Evolutionary conservation across 2,888 invertebrate genomes (phyloP).

Genomic region (Lasioglossum figueresi): DNA sequence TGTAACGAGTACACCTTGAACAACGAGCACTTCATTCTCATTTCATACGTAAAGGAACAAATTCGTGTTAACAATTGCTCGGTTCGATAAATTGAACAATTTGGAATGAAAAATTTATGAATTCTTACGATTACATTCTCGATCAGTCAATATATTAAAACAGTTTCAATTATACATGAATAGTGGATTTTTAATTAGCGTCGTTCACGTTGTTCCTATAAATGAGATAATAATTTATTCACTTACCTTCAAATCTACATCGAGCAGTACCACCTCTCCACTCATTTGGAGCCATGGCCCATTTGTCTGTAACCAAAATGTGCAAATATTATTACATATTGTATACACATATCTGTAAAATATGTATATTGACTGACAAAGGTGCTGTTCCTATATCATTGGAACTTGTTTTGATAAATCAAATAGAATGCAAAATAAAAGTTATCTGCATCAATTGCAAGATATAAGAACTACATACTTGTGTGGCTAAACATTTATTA

Average conservation of each 20-base stretch:
- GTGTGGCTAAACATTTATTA: too few species aligned
- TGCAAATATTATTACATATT: neutral
- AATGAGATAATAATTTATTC: neutral
- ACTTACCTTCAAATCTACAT: conserved; percentile 59
- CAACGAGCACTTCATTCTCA: neutral
- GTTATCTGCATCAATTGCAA: neutral
- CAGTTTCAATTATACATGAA: neutral
- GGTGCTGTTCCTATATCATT: neutral
- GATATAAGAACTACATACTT: too few species aligned
- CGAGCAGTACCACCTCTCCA: conserved; percentile 35
- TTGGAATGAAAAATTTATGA: neutral
- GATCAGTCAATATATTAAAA: neutral
- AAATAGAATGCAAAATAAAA: neutral
- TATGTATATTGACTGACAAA: neutral
- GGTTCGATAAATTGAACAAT: neutral
- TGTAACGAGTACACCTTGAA: conserved; percentile 22
- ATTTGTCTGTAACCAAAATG: conserved; percentile 49
- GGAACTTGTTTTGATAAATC: too few species aligned
- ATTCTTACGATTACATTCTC: neutral
- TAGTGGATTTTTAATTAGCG: neutral
- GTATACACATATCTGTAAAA: neutral
- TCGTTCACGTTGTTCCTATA: neutral
- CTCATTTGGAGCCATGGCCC: conserved; percentile 58
- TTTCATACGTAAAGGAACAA: neutral
- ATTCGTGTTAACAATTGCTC: neutral